Conservation (phyloP, 1,140 invertebrate species). For the Mesaphorura yosii region DNA sequence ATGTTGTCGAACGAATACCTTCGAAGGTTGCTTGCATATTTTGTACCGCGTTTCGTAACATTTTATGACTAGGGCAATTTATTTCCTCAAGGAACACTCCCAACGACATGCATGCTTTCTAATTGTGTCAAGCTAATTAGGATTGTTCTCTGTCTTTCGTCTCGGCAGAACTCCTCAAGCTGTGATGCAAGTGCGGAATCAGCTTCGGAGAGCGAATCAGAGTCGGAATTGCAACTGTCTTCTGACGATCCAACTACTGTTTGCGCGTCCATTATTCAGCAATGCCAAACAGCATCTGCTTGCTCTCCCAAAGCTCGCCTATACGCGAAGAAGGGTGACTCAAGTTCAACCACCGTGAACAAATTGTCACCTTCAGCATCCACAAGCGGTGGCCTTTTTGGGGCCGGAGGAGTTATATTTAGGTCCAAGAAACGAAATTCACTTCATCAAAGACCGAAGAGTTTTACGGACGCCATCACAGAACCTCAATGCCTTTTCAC, state of each 20-base stretch:
- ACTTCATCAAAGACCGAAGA: slow-evolving; percentile 26
- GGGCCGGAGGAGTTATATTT: slow-evolving; percentile 11
- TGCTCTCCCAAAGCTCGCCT: background rate
- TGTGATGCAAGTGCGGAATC: slow-evolving; percentile 31
- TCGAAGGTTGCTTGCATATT: no score
- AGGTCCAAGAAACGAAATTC: slow-evolving; percentile 23
- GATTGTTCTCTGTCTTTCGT: no score
- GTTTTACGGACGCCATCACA: slow-evolving; percentile 25
- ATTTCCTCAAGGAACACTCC: no score
- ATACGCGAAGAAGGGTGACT: no score
- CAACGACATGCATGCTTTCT: no score
- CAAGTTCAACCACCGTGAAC: background rate
- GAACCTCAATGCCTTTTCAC: background rate
- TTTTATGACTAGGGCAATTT: no score
- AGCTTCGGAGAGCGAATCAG: slow-evolving; percentile 22
- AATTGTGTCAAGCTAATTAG: no score
- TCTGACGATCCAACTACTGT: slow-evolving; percentile 30
- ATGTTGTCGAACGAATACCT: no score
- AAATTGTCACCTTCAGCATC: background rate
- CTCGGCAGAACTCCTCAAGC: slow-evolving; percentile 28
- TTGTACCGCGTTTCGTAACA: no score
- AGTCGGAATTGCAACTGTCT: slow-evolving; percentile 20
- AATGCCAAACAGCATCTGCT: background rate
- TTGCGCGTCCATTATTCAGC: slow-evolving; percentile 23
- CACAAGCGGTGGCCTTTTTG: background rate